Conservation (phyloP, 2,113 vertebrate species). For the Mesitornis unicolor region DNA sequence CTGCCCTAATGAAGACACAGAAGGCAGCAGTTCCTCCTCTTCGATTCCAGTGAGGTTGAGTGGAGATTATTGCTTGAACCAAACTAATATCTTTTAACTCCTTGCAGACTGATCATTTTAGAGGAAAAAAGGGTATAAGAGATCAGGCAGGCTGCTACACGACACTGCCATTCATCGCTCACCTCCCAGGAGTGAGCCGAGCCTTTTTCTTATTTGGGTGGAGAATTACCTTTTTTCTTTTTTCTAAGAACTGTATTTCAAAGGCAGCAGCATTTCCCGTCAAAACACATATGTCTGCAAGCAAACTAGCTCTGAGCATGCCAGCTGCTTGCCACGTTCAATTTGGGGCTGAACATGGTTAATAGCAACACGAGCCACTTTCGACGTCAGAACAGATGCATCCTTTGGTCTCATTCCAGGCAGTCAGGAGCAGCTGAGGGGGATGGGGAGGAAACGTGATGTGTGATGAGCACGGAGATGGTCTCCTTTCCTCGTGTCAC, state of each 20-base stretch:
- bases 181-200: not conserved
- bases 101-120: not conserved
- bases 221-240: not conserved
- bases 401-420: not conserved
- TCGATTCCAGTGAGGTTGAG: not conserved
- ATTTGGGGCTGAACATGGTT: not conserved
- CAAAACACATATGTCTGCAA: not conserved
- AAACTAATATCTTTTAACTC: not conserved
- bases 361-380: not conserved
- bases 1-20: not conserved
- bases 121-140: not conserved
- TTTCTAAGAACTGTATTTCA: not conserved
- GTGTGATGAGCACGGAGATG: not conserved
- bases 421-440: not conserved
- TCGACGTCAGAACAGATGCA: not conserved
- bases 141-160: not conserved
- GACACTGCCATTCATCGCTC: not conserved
- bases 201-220: not conserved
- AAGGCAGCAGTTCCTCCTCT: not conserved
- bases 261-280: not conserved
- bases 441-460: not conserved
- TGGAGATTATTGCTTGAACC: not conserved
- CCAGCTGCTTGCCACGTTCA: slow-evolving; percentile 51
- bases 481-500: not conserved
- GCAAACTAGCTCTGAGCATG: not conserved